A percentile compares a stretch with the other conserved stretches of the same genome.
Conservation (phyloP, 2,888 invertebrate species). For the Caenorhabditis sinica region DNA sequence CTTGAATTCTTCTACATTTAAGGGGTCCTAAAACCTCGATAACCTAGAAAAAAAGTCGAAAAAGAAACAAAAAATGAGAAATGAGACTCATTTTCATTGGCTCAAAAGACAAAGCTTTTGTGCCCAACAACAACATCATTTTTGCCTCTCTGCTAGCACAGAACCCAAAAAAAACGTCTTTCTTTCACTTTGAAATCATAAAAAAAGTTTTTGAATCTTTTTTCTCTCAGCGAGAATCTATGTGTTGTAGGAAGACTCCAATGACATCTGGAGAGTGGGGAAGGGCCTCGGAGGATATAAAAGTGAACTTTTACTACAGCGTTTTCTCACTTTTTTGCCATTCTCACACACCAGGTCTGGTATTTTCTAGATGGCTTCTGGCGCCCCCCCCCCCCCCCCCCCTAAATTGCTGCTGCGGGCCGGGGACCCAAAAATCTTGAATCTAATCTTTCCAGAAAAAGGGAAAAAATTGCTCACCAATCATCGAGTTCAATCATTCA, state of each 20-base stretch:
- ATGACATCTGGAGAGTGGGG: conserved; percentile 21
- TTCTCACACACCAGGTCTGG: too few relatives aligned
- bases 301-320: background rate
- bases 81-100: background rate
- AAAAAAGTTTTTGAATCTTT: too few relatives aligned
- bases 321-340: conserved; percentile 13
- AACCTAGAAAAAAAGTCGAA: background rate
- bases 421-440: too few relatives aligned
- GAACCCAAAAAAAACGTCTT: background rate
- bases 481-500: background rate
- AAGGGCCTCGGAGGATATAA: conserved; percentile 8
- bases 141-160: too few relatives aligned
- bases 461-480: too few relatives aligned
- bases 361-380: too few relatives aligned
- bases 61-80: conserved; percentile 12
- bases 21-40: too few relatives aligned
- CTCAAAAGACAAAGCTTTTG: background rate
- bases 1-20: background rate
- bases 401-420: too few relatives aligned
- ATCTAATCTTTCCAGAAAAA: too few relatives aligned
- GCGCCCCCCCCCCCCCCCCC: too few relatives aligned
- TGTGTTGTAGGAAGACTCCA: background rate
- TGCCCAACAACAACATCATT: conserved; percentile 5
- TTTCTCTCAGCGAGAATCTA: background rate
- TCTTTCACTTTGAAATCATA: conserved; percentile 38